A percentile compares a stretch with the other conserved stretches of the same genome.
Evolutionary conservation across 1,140 invertebrate species (phyloP).

Genomic region (Drosophila willistoni): DNA sequence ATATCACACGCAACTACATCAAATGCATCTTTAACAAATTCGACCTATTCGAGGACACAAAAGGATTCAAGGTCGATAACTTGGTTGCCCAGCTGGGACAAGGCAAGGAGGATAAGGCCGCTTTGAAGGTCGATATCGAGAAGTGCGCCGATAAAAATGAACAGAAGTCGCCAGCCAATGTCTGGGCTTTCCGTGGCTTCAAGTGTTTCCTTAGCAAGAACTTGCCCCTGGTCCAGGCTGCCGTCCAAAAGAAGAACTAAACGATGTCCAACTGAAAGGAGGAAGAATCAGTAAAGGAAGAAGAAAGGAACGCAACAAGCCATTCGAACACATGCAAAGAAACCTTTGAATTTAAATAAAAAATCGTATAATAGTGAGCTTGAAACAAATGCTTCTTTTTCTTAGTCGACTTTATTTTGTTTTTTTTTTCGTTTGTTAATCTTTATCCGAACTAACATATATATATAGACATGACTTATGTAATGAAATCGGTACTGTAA

Average conservation of each 20-base stretch:
- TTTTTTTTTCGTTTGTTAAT: constrained; percentile 5
- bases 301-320: neutral
- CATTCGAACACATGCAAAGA: constrained; percentile 5
- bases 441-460: neutral
- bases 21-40: constrained; percentile 81
- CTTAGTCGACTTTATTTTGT: constrained; percentile 12
- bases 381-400: constrained; percentile 45
- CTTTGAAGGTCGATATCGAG: constrained; percentile 70
- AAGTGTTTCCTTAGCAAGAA: constrained; percentile 82
- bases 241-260: constrained; percentile 79
- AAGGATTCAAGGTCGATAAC: constrained; percentile 79
- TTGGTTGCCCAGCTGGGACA: constrained; percentile 77
- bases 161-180: constrained; percentile 67
- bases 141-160: constrained; percentile 82
- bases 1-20: constrained; percentile 80
- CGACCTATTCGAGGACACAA: constrained; percentile 74
- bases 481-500: neutral
- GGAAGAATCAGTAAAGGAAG: constrained; percentile 36
- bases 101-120: constrained; percentile 64
- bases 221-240: constrained; percentile 75
- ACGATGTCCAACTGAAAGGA: constrained; percentile 23
- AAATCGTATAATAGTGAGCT: constrained; percentile 72
- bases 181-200: constrained; percentile 80
- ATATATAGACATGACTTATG: constrained; percentile 14
- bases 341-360: constrained; percentile 67